Percentiles rank a stretch among this genome's conserved stretches.
These are phyloP conservation scores for Ciconia nigra DNA, from an alignment of 2,797 vertebrate genomes.

Conservation along the genomic window DNA sequence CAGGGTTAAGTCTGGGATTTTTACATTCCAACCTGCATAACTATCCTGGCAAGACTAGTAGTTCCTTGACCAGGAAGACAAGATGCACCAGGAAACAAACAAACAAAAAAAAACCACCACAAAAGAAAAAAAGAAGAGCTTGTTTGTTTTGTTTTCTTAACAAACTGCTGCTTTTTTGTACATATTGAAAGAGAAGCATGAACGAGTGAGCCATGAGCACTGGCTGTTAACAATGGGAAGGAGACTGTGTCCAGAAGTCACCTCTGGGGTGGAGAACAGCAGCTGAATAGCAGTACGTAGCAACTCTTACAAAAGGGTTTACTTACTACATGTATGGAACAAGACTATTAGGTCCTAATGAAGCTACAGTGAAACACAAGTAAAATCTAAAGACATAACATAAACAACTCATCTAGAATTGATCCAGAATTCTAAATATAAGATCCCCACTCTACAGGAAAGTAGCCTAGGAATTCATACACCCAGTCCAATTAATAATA, in stretches of 20 bases:
- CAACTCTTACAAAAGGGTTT: neutral
- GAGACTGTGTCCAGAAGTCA: neutral
- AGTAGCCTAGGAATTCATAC: conserved; percentile 7
- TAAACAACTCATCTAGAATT: neutral
- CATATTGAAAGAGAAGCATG: neutral
- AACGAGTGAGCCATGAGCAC: neutral
- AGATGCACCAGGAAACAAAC: neutral
- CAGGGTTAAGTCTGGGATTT: conserved; percentile 15
- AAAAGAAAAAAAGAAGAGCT: neutral
- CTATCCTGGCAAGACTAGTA: neutral
- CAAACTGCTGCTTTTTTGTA: neutral
- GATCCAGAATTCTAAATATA: neutral
- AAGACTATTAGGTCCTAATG: neutral
- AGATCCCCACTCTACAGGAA: conserved; percentile 9
- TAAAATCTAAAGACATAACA: neutral
- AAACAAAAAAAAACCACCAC: too few species aligned
- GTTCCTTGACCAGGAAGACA: conserved; percentile 1
- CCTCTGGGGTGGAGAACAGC: neutral
- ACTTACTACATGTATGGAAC: neutral
- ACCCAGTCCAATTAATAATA: neutral
- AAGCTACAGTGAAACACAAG: neutral
- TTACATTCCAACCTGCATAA: conserved; percentile 24
- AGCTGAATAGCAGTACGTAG: neutral
- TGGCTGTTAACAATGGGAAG: neutral
- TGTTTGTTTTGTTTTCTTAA: neutral